Evolutionary conservation across 2,113 vertebrate species (phyloP), one percentile per base, ranked within the genome.

Genomic region (Daubentonia madagascariensis): DNA sequence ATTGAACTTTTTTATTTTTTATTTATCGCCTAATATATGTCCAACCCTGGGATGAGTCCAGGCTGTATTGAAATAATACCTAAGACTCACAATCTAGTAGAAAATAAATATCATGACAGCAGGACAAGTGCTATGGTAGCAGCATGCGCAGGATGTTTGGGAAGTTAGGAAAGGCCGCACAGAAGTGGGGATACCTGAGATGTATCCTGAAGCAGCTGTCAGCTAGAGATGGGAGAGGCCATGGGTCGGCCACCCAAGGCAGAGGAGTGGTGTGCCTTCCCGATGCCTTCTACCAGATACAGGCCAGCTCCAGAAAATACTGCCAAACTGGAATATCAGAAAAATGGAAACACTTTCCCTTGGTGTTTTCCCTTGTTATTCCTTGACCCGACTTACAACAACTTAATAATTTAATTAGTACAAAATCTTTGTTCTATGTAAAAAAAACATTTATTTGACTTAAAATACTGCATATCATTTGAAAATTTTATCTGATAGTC

Each of bases 381-480:
- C 88, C 97, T 98, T 98, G 97, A 98, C 94, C 97, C 43, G 48
- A 97, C 92, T 97, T 97, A 81, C 95, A 94, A 81, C 95, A 94
- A 95, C 94, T 98, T 97, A 59, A 81, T 97, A 93, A 96, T 98
- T 98, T 98, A 98, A 90, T 97, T 98, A 98, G 88, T 97, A 89
- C 94, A 96, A 85, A 96, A 85, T 98, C 95, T 97, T 98, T 68
- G 89, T 92, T 97, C 80, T 87, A 97, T 28, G 10, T 96, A 94
- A 97, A 98, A 96, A 98, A 94, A 30, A 5, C 22, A 98, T 97
- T 96, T 97, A 59, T 83, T 90, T 89, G 57, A 72, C 65, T 80
- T 90, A 37, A 89, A 45, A 65, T 43, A 32, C 43, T 48, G 28
- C 17, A 20, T 4, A 12, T 72, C 32, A 22, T 85, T 95, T 79